Percentiles rank a stretch among this genome's conserved stretches.
phyloP scores from a whole-genome alignment of 2,888 invertebrate genomes.

The Andrena chrysosceles region DNA sequence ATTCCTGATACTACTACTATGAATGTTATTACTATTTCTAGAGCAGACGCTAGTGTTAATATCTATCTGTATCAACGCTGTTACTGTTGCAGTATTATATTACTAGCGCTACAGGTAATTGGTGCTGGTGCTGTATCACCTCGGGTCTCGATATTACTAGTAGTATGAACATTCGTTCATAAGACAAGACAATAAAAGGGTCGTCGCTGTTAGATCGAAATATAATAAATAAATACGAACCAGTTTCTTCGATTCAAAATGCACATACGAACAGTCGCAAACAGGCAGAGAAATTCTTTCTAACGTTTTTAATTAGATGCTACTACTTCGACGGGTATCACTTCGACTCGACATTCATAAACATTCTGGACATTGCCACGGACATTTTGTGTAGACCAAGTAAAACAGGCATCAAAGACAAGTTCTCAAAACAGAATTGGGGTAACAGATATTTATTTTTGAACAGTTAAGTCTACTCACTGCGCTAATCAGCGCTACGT shows the following conservation, averaged over 20 bases:
- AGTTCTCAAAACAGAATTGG: not conserved
- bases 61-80: not conserved
- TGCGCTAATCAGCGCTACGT: conserved; percentile 79
- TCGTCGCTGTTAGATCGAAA: conserved; percentile 3
- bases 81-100: not conserved
- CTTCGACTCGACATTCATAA: conserved; percentile 30
- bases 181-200: not conserved
- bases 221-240: conserved; percentile 5
- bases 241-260: conserved; percentile 33
- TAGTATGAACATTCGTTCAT: conserved; percentile 10
- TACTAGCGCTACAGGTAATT: not conserved
- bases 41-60: too few species aligned
- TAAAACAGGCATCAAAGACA: conserved; percentile 24
- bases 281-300: conserved; percentile 11
- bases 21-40: not conserved
- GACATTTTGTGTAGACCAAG: conserved; percentile 21
- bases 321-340: not conserved
- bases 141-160: not conserved
- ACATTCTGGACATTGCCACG: conserved; percentile 43
- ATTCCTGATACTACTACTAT: not conserved
- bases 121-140: not conserved
- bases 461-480: conserved; percentile 77
- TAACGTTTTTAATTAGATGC: conserved; percentile 1
- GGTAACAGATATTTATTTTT: conserved; percentile 12
- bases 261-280: conserved; percentile 34